Evolutionary conservation across 2,113 vertebrate genomes (phyloP), one percentile per base, ranked within the genome.

Genomic region (Paramormyrops kingsleyae): DNA sequence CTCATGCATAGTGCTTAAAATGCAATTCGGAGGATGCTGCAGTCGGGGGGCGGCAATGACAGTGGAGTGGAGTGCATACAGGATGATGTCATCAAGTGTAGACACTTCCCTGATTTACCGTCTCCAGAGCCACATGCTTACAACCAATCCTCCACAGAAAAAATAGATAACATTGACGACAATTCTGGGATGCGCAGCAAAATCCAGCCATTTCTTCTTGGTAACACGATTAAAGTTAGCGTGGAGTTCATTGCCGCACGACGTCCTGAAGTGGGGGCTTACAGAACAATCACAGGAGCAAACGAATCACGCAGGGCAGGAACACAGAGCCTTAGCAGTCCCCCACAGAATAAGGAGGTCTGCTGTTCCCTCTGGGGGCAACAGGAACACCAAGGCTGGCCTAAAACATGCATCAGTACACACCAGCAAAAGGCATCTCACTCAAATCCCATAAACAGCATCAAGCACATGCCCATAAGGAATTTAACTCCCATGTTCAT

Each of bases 131-230:
- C 52, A 31, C 77, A 62, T 52, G 90, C 62, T 66, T 80, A 70
- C 56, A 80, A 86, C 74, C 85, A 83, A 86, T 89, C 56, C 88
- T 90, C 87, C 80, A 44, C 66, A 46, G 9, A n/a, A 17, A 70
- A 70, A 49, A 70, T 85, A 89, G 83, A 89, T 85, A 88, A 90
- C 59, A 46, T 35, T 21, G 62, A 88, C 27, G 83, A 53, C 80
- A 88, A 70, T 70, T 52, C 80, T 10, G 21, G 17, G 46, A 19
- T 50, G 31, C 0, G 27, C 13, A 86, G 15, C 47, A 66, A 84
- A 52, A 70, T 88, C 80, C 87, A 74, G 49, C 84, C 77, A 89
- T 89, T 90, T 88, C 88, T 90, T 85, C 56, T 50, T 53, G 5
- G 56, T 42, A 70, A 62, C 47, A 46, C 46, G 44, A 88, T 88